Conservation (phyloP, 2,888 invertebrate genomes). For the Bugula neritina region DNA sequence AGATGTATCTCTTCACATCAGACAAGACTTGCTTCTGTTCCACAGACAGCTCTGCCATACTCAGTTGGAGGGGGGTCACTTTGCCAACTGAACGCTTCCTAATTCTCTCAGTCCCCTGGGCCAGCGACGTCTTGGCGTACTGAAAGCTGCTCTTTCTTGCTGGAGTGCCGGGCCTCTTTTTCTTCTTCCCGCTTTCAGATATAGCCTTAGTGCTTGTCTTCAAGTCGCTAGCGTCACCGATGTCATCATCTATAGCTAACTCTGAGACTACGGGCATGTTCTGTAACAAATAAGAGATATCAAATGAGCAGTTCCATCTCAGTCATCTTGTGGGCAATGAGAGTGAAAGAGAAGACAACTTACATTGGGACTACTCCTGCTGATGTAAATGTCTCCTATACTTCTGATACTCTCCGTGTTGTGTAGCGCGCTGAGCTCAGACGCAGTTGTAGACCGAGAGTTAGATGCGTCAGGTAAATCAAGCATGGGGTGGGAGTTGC, state of each 20-base stretch:
- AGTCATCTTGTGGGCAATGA: too few species aligned
- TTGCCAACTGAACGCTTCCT: conserved; percentile 11
- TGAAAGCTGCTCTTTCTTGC: conserved; percentile 21
- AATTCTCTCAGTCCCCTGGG: conserved; percentile 13
- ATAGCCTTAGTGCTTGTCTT: not conserved
- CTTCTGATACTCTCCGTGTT: conserved; percentile 12
- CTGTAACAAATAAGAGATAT: too few species aligned
- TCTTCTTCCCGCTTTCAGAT: not conserved
- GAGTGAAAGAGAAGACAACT: too few species aligned
- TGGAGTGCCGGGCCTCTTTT: not conserved
- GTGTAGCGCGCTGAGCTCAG: not conserved
- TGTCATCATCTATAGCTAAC: not conserved
- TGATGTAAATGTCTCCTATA: not conserved
- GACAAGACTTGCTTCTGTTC: not conserved
- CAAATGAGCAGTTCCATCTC: too few species aligned
- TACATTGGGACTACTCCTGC: conserved; percentile 3
- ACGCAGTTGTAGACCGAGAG: not conserved
- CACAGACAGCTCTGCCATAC: not conserved
- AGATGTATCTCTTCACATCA: not conserved
- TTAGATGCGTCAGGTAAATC: not conserved
- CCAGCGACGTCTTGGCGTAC: not conserved
- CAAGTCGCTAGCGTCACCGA: not conserved
- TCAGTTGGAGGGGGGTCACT: not conserved
- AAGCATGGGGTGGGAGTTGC: not conserved
- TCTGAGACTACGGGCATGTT: too few species aligned